These are phyloP conservation scores for Spilogale gracilis DNA, from an alignment of 2,113 vertebrate genomes.

Conservation along the genomic window DNA sequence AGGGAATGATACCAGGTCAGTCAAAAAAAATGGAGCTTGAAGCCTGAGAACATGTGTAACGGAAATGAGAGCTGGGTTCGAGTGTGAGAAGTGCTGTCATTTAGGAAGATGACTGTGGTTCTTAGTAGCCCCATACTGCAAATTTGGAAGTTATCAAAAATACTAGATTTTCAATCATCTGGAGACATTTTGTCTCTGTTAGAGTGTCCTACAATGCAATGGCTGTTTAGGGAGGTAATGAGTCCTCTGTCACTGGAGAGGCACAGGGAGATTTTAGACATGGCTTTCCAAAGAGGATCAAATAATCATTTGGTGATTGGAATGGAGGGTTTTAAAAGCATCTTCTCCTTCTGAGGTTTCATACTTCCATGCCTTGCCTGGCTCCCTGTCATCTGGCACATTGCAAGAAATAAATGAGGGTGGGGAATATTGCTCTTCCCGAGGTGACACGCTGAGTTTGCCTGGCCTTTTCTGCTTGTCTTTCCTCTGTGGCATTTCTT, in stretches of 20 bases:
- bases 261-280: not conserved
- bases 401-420: not conserved
- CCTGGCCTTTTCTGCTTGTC: not conserved
- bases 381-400: not conserved
- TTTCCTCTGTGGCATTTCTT: not conserved
- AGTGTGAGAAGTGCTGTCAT: not conserved
- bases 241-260: not conserved
- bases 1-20: not conserved
- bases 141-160: slow-evolving; percentile 34
- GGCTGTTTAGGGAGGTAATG: not conserved
- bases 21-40: not conserved
- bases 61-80: not conserved
- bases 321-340: not conserved
- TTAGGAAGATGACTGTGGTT: not conserved
- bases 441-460: slow-evolving; percentile 7
- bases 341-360: not conserved
- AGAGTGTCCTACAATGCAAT: not conserved
- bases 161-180: not conserved
- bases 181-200: not conserved
- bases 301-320: not conserved
- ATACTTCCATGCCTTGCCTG: not conserved
- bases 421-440: not conserved
- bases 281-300: not conserved
- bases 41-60: not conserved
- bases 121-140: not conserved